Evolutionary conservation across 2,113 vertebrate genomes (phyloP).

Genomic region (Misgurnus anguillicaudatus): DNA sequence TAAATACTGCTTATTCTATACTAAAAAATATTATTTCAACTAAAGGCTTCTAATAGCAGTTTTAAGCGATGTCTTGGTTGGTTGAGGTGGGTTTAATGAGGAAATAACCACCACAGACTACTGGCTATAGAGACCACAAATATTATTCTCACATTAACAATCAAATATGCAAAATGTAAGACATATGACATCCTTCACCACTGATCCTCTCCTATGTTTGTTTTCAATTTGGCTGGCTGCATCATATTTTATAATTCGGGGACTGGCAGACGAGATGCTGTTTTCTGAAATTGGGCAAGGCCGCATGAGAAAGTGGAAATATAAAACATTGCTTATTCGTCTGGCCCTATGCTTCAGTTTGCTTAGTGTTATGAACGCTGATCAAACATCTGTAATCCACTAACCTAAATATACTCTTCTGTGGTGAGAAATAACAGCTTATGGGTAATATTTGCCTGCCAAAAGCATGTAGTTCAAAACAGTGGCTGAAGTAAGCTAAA

Average conservation of each 20-base stretch:
- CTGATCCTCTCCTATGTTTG: slow-evolving; percentile 18
- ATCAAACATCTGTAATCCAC: slow-evolving; percentile 51
- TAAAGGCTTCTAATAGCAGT: no score
- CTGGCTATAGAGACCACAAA: background rate
- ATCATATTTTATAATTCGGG: slow-evolving; percentile 20
- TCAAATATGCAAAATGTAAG: slow-evolving; percentile 1
- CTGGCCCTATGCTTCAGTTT: slow-evolving; percentile 23
- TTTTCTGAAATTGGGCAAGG: slow-evolving; percentile 38
- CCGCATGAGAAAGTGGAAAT: slow-evolving; percentile 48
- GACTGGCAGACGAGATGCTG: slow-evolving; percentile 14
- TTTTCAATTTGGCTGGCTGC: slow-evolving; percentile 8
- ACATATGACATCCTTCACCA: background rate
- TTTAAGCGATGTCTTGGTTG: no score
- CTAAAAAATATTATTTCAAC: no score
- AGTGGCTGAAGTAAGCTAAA: slow-evolving; percentile 15
- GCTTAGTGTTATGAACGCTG: slow-evolving; percentile 40
- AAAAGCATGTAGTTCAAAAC: slow-evolving; percentile 5
- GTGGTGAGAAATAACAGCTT: slow-evolving; percentile 47
- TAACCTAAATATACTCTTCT: slow-evolving; percentile 53
- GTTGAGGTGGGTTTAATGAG: no score
- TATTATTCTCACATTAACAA: background rate
- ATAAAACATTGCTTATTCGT: slow-evolving; percentile 33
- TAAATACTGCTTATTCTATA: no score
- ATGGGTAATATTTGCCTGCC: slow-evolving; percentile 47
- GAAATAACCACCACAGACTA: background rate